Percentiles rank a stretch among this genome's conserved stretches.
phyloP scores from a whole-genome alignment of 2,888 invertebrate species.

The Nomada fucata region DNA sequence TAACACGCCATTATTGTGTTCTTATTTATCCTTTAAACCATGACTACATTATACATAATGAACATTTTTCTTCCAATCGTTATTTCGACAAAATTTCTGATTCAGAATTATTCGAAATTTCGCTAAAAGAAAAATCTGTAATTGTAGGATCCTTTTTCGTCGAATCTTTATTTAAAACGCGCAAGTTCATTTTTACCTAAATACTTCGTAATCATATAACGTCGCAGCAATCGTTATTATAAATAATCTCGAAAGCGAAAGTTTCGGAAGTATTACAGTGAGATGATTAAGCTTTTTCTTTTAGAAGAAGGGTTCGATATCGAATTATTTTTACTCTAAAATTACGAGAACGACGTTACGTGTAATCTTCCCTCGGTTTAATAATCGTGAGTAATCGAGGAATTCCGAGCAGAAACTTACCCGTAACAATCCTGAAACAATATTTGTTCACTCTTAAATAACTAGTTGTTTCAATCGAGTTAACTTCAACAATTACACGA shows the following conservation, averaged over 20 bases:
- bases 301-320: neutral
- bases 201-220: neutral
- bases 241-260: conserved; percentile 1
- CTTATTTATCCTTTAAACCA: neutral
- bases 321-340: conserved; percentile 3
- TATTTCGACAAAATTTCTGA: conserved; percentile 9
- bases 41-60: conserved; percentile 13
- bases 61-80: neutral
- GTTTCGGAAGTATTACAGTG: conserved; percentile 19
- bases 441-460: neutral
- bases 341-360: neutral
- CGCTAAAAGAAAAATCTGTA: conserved; percentile 16
- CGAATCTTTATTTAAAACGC: neutral
- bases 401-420: conserved; percentile 3
- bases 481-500: conserved; percentile 9
- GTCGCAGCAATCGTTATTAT: neutral
- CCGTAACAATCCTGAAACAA: conserved; percentile 9
- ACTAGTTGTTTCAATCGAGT: conserved; percentile 1
- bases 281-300: neutral
- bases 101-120: neutral
- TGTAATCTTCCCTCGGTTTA: neutral
- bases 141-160: neutral
- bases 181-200: neutral
- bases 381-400: neutral
- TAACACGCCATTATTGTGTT: neutral